Evolutionary conservation across 92 coral and sea anemone genomes (phyloP).

Genomic region (Nematostella vectensis): DNA sequence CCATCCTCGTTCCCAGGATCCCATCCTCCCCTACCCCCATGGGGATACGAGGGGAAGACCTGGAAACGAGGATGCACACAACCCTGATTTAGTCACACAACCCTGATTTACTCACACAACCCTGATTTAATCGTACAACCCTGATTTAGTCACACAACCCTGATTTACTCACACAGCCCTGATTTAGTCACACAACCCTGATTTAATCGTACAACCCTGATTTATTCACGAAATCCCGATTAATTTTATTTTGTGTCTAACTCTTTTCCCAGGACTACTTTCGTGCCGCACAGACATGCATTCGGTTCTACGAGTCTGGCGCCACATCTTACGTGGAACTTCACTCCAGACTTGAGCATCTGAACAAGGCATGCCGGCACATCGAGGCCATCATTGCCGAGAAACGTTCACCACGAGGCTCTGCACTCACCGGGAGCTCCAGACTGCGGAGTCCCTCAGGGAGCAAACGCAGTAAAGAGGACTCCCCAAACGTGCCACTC

Average conservation of each 20-base stretch:
- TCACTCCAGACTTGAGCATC: conserved; percentile 64
- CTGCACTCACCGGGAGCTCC: conserved; percentile 63
- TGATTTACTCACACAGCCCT: no score
- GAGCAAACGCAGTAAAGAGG: conserved; percentile 29
- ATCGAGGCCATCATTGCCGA: conserved; percentile 84
- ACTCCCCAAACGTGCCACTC: conserved; percentile 59
- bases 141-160: no score
- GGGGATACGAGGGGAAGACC: no score
- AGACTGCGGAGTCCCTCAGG: conserved; percentile 54
- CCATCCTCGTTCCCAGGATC: no score
- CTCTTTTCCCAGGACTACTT: conserved; percentile 62
- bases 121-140: no score
- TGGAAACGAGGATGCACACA: no score
- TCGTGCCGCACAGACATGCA: conserved; percentile 98
- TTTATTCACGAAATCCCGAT: background rate
- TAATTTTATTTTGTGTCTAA: background rate
- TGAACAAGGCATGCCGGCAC: conserved; percentile 71
- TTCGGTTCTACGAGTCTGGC: conserved; percentile 81
- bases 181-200: no score
- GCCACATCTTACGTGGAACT: conserved; percentile 82
- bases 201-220: no score
- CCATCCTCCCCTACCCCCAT: no score
- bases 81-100: no score
- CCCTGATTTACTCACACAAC: no score
- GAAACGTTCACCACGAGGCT: conserved; percentile 75